These are phyloP conservation scores for Campaea margaritaria DNA, from an alignment of 2,888 invertebrate genomes.

Conservation along the genomic window DNA sequence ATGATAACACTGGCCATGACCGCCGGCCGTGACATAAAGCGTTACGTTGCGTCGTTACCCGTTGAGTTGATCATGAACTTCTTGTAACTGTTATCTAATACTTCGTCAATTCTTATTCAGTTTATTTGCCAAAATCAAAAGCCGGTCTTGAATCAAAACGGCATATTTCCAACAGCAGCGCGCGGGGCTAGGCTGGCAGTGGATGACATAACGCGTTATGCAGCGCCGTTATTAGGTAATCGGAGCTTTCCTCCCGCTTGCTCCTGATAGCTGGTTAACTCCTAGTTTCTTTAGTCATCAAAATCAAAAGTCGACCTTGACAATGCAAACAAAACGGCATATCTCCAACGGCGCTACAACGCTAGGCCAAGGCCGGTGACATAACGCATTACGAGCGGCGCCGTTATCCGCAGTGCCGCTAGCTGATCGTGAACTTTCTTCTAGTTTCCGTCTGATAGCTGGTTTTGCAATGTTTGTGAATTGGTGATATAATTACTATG, in stretches of 20 bases:
- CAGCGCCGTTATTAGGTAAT: too few relatives aligned
- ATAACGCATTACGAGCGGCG: conserved; percentile 57
- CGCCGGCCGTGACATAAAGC: too few relatives aligned
- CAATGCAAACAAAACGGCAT: conserved; percentile 45
- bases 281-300: conserved; percentile 18
- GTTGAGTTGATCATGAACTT: too few relatives aligned
- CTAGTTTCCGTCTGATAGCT: conserved; percentile 13
- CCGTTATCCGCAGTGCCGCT: conserved; percentile 36
- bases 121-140: too few relatives aligned
- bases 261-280: neutral
- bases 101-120: too few relatives aligned
- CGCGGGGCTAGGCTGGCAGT: too few relatives aligned
- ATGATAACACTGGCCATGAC: too few relatives aligned
- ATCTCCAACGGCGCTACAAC: conserved; percentile 47
- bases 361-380: conserved; percentile 81
- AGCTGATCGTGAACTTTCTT: conserved; percentile 30
- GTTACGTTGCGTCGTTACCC: too few relatives aligned
- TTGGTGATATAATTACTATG: neutral
- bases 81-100: too few relatives aligned
- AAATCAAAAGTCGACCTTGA: conserved; percentile 39
- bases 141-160: too few relatives aligned
- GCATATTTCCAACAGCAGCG: too few relatives aligned
- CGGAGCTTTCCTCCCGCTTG: neutral
- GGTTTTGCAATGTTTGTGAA: conserved; percentile 2
- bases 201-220: too few relatives aligned